A percentile compares a stretch with the other conserved stretches of the same genome.
Conservation (phyloP, 2,797 vertebrate genomes). For the Morelia viridis region DNA sequence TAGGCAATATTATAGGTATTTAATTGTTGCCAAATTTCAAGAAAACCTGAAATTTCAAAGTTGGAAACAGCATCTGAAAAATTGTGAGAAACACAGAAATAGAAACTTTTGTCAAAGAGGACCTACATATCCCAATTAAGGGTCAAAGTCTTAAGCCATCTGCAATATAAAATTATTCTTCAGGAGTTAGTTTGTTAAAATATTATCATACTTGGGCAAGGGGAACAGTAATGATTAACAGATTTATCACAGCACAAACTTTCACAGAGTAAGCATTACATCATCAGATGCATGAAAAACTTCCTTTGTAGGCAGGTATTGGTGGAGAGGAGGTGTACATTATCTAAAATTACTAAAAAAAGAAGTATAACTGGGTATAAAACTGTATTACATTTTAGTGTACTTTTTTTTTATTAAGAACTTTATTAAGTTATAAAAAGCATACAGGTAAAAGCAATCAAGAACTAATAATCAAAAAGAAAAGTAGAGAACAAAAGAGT, state of each 20-base stretch:
- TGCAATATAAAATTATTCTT: not conserved
- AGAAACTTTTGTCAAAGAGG: not conserved
- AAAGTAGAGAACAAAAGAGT: too few relatives aligned
- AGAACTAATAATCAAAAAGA: too few relatives aligned
- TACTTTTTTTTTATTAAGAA: not conserved
- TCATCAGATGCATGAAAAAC: not conserved
- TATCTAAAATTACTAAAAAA: not conserved
- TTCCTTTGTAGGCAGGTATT: not conserved
- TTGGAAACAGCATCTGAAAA: not conserved
- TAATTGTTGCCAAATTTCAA: not conserved
- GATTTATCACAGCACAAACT: not conserved
- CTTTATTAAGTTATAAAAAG: too few relatives aligned
- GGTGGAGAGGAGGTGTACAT: not conserved
- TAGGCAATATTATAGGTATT: not conserved
- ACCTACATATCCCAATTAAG: not conserved
- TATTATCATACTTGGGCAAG: not conserved
- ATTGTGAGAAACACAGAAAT: not conserved
- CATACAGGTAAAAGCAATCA: too few relatives aligned
- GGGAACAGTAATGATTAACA: not conserved
- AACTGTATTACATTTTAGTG: not conserved
- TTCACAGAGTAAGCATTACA: not conserved
- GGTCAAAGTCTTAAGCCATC: not conserved
- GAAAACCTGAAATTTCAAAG: not conserved
- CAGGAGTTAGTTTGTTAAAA: not conserved
- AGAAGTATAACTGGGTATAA: not conserved